Percentiles rank a stretch among this genome's conserved stretches.
These are phyloP conservation scores for Drosophila prostipennis DNA, from an alignment of 2,888 invertebrate genomes.

Conservation along the genomic window DNA sequence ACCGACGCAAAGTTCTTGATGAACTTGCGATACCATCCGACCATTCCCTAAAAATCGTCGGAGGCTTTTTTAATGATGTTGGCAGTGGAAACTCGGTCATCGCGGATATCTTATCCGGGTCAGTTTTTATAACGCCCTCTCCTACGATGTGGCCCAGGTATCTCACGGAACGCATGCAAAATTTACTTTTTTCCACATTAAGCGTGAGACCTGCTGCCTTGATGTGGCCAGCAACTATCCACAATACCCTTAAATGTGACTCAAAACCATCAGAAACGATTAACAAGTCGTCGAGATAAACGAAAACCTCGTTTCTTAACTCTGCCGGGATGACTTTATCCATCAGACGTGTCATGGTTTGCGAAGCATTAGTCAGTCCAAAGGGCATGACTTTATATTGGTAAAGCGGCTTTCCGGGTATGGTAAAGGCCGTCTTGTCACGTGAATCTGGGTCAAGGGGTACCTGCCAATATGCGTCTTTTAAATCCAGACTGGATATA, in stretches of 20 bases:
- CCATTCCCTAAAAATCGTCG: not conserved
- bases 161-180: not conserved
- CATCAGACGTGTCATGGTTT: no score
- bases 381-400: no score
- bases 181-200: not conserved
- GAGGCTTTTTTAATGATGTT: not conserved
- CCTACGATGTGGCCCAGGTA: not conserved
- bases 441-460: no score
- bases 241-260: not conserved
- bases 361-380: no score
- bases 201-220: not conserved
- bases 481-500: no score
- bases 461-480: no score
- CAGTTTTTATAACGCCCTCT: not conserved
- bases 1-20: not conserved
- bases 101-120: not conserved
- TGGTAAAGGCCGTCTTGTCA: no score
- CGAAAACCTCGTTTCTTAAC: no score
- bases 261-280: no score
- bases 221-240: not conserved
- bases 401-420: no score
- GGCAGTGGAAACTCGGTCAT: not conserved
- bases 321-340: no score
- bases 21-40: constrained; percentile 3
- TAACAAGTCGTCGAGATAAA: no score